Evolutionary conservation across 2,113 vertebrate species (phyloP).

Genomic region (Odontesthes bonariensis): DNA sequence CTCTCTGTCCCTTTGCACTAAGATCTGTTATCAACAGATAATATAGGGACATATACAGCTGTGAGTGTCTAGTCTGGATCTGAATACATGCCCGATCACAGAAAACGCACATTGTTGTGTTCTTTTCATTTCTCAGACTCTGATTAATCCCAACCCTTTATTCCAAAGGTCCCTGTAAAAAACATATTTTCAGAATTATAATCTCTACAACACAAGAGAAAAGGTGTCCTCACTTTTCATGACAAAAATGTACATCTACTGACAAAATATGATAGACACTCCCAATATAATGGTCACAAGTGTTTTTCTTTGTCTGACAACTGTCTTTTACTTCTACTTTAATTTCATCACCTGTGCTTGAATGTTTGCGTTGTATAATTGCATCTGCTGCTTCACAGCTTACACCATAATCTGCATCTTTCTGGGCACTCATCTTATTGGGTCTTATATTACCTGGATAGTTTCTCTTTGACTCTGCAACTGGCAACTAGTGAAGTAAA

Average conservation of each 20-base stretch:
- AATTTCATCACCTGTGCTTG: background rate
- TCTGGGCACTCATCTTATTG: background rate
- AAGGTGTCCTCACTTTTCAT: background rate
- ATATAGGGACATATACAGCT: slow-evolving; percentile 67
- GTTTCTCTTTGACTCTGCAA: slow-evolving; percentile 7
- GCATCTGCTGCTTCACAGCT: slow-evolving; percentile 1
- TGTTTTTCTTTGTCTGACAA: background rate
- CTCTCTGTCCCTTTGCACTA: slow-evolving; percentile 52
- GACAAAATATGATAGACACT: background rate
- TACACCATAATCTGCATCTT: slow-evolving; percentile 1
- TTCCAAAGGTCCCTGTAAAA: slow-evolving; percentile 19
- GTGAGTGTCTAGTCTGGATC: slow-evolving; percentile 29
- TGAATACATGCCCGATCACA: slow-evolving; percentile 58
- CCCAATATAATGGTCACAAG: background rate
- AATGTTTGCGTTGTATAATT: background rate
- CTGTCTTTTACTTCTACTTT: background rate
- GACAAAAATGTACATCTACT: background rate
- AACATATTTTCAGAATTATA: slow-evolving; percentile 6
- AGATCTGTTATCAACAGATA: slow-evolving; percentile 75
- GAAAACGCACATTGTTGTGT: slow-evolving; percentile 47
- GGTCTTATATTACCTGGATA: background rate
- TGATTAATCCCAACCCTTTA: slow-evolving; percentile 21
- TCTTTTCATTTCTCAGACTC: slow-evolving; percentile 31
- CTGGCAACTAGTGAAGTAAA: background rate
- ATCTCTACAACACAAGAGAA: slow-evolving; percentile 12